Evolutionary conservation across 2,888 invertebrate genomes (phyloP).

Genomic region (Pandemis cinnamomeana): DNA sequence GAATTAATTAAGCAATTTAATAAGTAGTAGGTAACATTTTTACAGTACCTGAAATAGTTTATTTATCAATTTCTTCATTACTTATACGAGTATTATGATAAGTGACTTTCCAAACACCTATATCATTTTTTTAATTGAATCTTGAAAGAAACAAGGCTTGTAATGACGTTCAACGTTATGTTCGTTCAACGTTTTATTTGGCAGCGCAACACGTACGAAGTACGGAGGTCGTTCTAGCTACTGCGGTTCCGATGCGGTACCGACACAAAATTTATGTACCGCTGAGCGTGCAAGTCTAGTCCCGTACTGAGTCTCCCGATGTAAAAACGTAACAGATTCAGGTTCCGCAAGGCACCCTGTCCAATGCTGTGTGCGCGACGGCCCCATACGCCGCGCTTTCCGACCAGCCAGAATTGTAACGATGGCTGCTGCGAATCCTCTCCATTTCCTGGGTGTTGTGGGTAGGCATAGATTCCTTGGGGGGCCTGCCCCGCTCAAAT

Average conservation of each 20-base stretch:
- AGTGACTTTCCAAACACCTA: neutral
- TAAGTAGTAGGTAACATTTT: too few species aligned
- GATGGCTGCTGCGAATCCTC: constrained; percentile 68
- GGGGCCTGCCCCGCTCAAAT: constrained; percentile 73
- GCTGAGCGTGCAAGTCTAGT: constrained; percentile 75
- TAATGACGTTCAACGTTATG: constrained; percentile 47
- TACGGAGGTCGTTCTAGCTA: constrained; percentile 68
- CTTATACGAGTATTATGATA: too few species aligned
- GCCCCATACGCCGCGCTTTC: constrained; percentile 43
- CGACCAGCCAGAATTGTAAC: constrained; percentile 63
- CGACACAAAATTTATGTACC: constrained; percentile 79
- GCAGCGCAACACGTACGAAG: constrained; percentile 72
- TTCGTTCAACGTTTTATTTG: constrained; percentile 70
- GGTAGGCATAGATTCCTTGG: constrained; percentile 61
- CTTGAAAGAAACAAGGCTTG: neutral
- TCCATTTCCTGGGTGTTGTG: constrained; percentile 56
- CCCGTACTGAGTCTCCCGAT: constrained; percentile 61
- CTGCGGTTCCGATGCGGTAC: constrained; percentile 82
- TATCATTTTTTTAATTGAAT: neutral
- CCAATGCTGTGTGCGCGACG: constrained; percentile 61
- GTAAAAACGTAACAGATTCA: constrained; percentile 60
- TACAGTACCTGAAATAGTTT: too few species aligned
- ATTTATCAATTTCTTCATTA: too few species aligned
- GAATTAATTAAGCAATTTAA: too few species aligned
- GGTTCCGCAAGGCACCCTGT: constrained; percentile 59